Evolutionary conservation across 1,140 invertebrate genomes (phyloP), one percentile per base, ranked within the genome.

Genomic region (Asbolus verrucosus): DNA sequence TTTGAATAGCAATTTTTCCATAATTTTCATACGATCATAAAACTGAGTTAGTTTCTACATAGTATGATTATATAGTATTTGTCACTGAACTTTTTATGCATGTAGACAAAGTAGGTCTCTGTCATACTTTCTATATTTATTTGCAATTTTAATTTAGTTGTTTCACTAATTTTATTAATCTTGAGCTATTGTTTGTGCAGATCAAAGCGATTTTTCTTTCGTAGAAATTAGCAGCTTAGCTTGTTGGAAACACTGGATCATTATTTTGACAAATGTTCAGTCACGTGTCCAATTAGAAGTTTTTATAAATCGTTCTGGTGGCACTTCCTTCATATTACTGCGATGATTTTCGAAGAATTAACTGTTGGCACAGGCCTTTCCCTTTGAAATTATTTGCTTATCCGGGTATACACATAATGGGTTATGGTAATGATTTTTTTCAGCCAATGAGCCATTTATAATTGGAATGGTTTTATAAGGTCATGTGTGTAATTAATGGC

Each of bases 71-170:
- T 36, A 3, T 11, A 27, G 6, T 36, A n/a, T 54, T 54, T 46
- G 41, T 46, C 16, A 8, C 16, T 14, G n/a, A 27, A 27, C 41
- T 21, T n/a, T 0, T 19, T 16, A 19, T 8, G n/a, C n/a, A n/a
- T n/a, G n/a, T n/a, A n/a, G n/a, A n/a, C n/a, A n/a, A 54, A 54
- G 46, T 54, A 54, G 46, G 46, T 54, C 46, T 54, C 1, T 54
- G 46, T 31, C 46, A 54, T 54, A 54, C 46, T 54, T 54, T 54
- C 46, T 54, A 54, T 21, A n/a, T 21, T 19, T 21, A 54, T 54
- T 54, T 27, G 46, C 46, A 54, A 54, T 19, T 54, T 54, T 30
- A 54, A 54, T 54, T 54, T 27, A 14, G 19, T 9, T n/a, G 21
- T 46, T 46, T 46, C 18, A 9, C 15, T 46, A 30, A 36, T 36